These are phyloP conservation scores for Nomia melanderi DNA, from an alignment of 1,140 invertebrate genomes.

Conservation along the genomic window DNA sequence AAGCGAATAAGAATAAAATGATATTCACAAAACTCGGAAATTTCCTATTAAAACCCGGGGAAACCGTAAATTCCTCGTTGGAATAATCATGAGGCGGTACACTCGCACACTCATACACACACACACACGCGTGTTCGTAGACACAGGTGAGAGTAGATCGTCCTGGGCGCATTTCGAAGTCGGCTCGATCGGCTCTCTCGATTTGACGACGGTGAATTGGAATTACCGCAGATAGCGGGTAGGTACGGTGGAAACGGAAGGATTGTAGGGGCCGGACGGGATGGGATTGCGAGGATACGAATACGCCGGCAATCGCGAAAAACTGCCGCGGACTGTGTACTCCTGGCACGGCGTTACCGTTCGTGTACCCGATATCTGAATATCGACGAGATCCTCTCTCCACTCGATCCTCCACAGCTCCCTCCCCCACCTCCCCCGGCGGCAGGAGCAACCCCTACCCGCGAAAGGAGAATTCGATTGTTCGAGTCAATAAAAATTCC, in stretches of 20 bases:
- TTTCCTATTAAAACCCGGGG: no score
- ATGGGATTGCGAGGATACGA: conserved; percentile 47
- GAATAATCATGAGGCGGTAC: no score
- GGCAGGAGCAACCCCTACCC: no score
- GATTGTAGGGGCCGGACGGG: conserved; percentile 40
- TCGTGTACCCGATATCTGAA: conserved; percentile 48
- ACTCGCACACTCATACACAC: no score
- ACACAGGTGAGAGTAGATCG: not conserved
- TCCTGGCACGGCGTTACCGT: conserved; percentile 15
- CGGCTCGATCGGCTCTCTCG: conserved; percentile 41
- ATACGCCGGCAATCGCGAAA: conserved; percentile 44
- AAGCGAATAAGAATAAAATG: no score
- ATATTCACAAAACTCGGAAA: no score
- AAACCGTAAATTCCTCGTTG: no score
- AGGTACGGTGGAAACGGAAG: conserved; percentile 17
- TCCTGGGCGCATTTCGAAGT: conserved; percentile 41
- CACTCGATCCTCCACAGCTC: no score
- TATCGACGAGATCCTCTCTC: conserved; percentile 29
- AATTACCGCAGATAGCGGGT: conserved; percentile 45
- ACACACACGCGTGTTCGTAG: no score
- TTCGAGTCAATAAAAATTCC: conserved; percentile 48
- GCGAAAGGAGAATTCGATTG: conserved; percentile 36
- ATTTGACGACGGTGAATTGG: conserved; percentile 54
- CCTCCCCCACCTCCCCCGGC: not conserved
- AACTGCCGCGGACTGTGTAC: conserved; percentile 44